phyloP scores from a whole-genome alignment of 2,113 vertebrate genomes.

The Stigmatopora nigra region DNA sequence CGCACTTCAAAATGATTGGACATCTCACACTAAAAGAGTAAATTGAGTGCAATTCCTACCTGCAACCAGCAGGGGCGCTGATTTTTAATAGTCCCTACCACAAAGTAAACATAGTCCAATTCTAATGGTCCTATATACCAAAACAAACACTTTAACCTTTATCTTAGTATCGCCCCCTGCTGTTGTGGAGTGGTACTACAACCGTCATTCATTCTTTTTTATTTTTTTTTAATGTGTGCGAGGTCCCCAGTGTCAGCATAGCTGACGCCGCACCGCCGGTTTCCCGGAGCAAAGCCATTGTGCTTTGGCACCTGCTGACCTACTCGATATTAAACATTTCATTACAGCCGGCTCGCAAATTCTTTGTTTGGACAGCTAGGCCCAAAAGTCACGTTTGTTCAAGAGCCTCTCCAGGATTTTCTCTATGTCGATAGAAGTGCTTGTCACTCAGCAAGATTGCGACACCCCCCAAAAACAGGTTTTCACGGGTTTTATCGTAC shows the following conservation, averaged over 20 bases:
- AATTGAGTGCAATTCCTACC: too few species aligned
- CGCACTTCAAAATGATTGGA: too few species aligned
- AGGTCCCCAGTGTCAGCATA: slow-evolving; percentile 26
- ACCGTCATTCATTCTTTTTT: background rate
- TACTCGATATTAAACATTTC: slow-evolving; percentile 46
- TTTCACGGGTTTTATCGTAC: too few species aligned
- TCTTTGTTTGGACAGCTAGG: slow-evolving; percentile 38
- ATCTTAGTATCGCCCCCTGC: background rate
- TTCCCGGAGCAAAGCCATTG: slow-evolving; percentile 47
- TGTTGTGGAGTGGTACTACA: background rate
- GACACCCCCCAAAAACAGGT: too few species aligned
- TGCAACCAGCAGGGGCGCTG: too few species aligned
- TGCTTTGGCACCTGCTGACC: slow-evolving; percentile 32
- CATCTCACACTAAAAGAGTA: too few species aligned
- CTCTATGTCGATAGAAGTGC: slow-evolving; percentile 20
- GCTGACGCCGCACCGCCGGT: slow-evolving; percentile 45
- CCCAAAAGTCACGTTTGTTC: slow-evolving; percentile 29
- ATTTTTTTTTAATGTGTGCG: background rate
- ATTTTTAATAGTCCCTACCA: too few species aligned
- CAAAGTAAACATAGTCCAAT: too few species aligned
- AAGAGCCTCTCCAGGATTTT: slow-evolving; percentile 15
- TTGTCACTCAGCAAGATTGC: slow-evolving; percentile 29
- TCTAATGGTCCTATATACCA: too few species aligned
- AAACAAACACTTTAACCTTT: too few species aligned
- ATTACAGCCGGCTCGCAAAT: slow-evolving; percentile 26